Evolutionary conservation across 2,888 invertebrate species (phyloP).

Genomic region (Oxyscelio sp.): DNA sequence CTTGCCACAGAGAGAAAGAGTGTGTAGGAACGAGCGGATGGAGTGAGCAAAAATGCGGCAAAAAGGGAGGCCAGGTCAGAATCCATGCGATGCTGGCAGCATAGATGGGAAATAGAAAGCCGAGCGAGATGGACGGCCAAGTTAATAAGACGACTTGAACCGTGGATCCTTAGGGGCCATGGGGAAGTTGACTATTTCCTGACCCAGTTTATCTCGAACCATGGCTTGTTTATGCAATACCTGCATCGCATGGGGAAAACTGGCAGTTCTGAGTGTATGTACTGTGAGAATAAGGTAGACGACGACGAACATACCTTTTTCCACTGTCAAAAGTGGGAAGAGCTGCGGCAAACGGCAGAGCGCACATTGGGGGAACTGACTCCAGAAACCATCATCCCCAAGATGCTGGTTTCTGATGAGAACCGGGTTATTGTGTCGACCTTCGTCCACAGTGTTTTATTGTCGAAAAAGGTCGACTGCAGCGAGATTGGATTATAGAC

Average conservation of each 20-base stretch:
- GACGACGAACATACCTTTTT: slow-evolving; percentile 1
- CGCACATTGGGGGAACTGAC: neutral
- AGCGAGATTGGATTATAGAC: no score
- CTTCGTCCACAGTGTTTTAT: no score
- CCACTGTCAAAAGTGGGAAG: neutral
- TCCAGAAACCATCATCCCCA: neutral
- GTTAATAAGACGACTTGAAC: neutral
- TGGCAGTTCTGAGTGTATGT: neutral
- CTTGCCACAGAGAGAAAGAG: no score
- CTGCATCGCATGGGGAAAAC: neutral
- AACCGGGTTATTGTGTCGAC: no score
- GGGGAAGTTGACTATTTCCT: neutral
- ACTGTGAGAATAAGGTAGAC: neutral
- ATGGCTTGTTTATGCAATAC: neutral
- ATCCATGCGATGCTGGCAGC: no score
- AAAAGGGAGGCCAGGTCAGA: no score
- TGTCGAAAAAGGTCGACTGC: no score
- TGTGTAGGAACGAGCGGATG: no score
- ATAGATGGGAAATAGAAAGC: neutral
- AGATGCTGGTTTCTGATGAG: no score
- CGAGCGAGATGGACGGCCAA: neutral
- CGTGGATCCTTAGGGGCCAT: neutral
- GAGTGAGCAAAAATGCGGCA: no score
- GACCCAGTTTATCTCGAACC: neutral
- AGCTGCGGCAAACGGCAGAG: neutral